Percentiles rank a stretch among this genome's conserved stretches.
phyloP scores from a whole-genome alignment of 2,888 invertebrate genomes.

The Coleophora deauratella region DNA sequence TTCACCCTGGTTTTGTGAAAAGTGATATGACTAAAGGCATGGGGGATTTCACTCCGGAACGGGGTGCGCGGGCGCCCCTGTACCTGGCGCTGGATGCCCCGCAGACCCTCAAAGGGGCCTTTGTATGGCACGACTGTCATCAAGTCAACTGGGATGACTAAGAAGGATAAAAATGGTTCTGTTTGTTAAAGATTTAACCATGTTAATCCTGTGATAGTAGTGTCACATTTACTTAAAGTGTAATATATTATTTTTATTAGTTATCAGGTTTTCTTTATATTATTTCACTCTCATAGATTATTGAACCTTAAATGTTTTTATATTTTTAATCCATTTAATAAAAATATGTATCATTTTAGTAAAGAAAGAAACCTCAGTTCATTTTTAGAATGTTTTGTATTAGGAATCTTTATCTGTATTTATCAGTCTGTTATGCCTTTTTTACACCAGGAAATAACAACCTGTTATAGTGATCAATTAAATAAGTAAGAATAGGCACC shows the following conservation, averaged over 20 bases:
- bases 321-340: too few species aligned
- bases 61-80: slow-evolving; percentile 58
- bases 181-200: slow-evolving; percentile 42
- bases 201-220: slow-evolving; percentile 65
- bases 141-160: slow-evolving; percentile 70
- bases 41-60: slow-evolving; percentile 61
- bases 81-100: slow-evolving; percentile 63
- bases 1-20: slow-evolving; percentile 67
- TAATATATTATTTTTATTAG: slow-evolving; percentile 55
- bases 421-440: too few species aligned
- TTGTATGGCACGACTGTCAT: slow-evolving; percentile 67
- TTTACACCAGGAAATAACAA: too few species aligned
- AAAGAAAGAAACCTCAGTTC: too few species aligned
- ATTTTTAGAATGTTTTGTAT: too few species aligned
- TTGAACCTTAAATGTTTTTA: too few species aligned
- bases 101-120: slow-evolving; percentile 57
- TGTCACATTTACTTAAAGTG: slow-evolving; percentile 63
- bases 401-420: too few species aligned
- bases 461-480: too few species aligned
- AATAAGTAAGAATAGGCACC: too few species aligned
- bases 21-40: slow-evolving; percentile 68
- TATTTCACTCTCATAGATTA: not conserved
- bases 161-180: slow-evolving; percentile 32
- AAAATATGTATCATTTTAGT: too few species aligned
- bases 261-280: slow-evolving; percentile 34